Evolutionary conservation across 2,113 vertebrate species (phyloP), one percentile per base, ranked within the genome.

Genomic region (Protomyctophum bolini): DNA sequence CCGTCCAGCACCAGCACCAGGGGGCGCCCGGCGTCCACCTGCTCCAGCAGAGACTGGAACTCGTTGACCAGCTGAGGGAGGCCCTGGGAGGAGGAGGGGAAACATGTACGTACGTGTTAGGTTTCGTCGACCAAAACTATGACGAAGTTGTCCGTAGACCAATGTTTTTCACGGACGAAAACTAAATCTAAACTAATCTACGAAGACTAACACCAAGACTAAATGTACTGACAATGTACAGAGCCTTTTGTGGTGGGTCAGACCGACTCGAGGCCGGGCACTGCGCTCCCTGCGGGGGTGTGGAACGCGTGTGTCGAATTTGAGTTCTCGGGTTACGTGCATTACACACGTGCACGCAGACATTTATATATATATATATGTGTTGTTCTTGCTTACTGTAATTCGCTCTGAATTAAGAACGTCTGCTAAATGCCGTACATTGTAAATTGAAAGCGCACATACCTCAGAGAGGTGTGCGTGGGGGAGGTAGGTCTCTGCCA

Each of bases 1-100:
- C 90, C 91, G 59, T 94, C 91, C 73, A 93, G 55, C n/a, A 85
- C 68, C 12, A 92, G 65, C 75, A 91, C 63, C 41, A 91, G 66
- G 14, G 85, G 85, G 7, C 73, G 76, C 45, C 82, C 84, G 5
- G 80, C 68, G 14, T 56, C 76, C 57, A 83, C 86, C 59, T 85
- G 61, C 33, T 81, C 85, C 77, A 94, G 50, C 64, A 94, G 79
- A 6, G 87, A 84, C 55, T 68, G 60, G 66, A 92, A 89, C 80
- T 93, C 91, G 52, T 85, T 87, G 58, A 84, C 61, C 58, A 93
- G 55, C 56, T 83, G 86, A 63, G 83, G 68, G 33, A 92, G 70
- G 11, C 83, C 82, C 92, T 93, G 75, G 21, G 33, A 56, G 15
- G 41, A 60, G 15, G 21, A 11, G 7, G 14, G 12, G 63, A 15